These are phyloP conservation scores for Rhamphomyia laevipes DNA, from an alignment of 2,888 invertebrate genomes.

Conservation along the genomic window DNA sequence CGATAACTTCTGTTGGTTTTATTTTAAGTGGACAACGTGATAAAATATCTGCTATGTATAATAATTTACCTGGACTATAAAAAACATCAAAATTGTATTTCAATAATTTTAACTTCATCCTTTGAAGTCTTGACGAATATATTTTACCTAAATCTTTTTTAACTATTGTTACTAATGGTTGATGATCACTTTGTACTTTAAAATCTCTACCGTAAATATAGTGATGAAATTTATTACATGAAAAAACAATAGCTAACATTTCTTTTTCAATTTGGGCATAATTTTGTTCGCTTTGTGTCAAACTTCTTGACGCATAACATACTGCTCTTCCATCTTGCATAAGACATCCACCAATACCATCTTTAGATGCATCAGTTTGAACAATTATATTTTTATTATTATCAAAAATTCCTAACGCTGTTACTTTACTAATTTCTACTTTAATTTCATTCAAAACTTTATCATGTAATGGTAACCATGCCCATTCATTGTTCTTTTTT, in stretches of 20 bases:
- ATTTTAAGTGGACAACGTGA: slow-evolving; percentile 1
- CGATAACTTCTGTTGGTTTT: neutral
- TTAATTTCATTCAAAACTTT: neutral
- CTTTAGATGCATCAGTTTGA: slow-evolving; percentile 7
- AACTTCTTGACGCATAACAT: slow-evolving; percentile 2
- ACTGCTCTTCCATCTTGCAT: slow-evolving; percentile 4
- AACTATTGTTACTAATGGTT: slow-evolving; percentile 14
- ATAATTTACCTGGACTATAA: slow-evolving; percentile 15
- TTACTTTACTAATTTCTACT: neutral
- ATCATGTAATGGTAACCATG: slow-evolving; percentile 3
- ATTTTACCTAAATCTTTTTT: slow-evolving; percentile 14
- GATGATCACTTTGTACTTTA: slow-evolving; percentile 15
- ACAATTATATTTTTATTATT: neutral
- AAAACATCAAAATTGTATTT: slow-evolving; percentile 15
- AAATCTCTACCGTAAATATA: slow-evolving; percentile 27
- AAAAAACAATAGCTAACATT: slow-evolving; percentile 5
- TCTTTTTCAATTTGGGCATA: slow-evolving; percentile 4
- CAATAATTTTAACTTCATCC: slow-evolving; percentile 18
- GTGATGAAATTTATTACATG: slow-evolving; percentile 2
- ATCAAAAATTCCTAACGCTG: neutral
- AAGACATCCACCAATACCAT: slow-evolving; percentile 3
- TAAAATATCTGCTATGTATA: slow-evolving; percentile 15
- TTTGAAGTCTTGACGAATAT: slow-evolving; percentile 15
- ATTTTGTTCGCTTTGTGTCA: slow-evolving; percentile 4
- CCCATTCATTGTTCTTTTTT: slow-evolving; percentile 17